Evolutionary conservation across 2,888 invertebrate genomes (phyloP), one percentile per base, ranked within the genome.

Genomic region (Oscheius sp.): DNA sequence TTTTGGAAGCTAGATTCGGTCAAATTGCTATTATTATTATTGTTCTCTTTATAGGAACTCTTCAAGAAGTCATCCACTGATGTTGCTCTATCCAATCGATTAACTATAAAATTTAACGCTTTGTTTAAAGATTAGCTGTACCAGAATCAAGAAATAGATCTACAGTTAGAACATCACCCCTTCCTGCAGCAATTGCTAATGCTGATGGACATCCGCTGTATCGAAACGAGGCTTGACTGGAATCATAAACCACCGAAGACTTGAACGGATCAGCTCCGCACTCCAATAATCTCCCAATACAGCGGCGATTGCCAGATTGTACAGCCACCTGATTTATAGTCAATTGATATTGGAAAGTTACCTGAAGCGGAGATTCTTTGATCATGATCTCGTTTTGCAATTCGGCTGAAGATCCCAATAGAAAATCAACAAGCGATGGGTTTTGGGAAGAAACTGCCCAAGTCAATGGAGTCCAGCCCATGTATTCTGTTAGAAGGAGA

Each of bases 241-340:
- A 71, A 53, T 79, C 76, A 52, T 79, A 79, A 52, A 65, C 29
- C 27, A 92, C 91, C 0, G 94, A 94, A 0, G 93, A 92, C 3
- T 93, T 90, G 88, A 94, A 95, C 0, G 94, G 93, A 85, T 94
- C 92, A 0, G 94, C 94, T 0, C 94, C 93, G 81, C 93, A 92
- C 0, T 92, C 91, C 52, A 95, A 87, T 33, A 95, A 89, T 33
- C 93, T 86, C 0, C 92, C 91, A 0, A 93, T 92, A 87, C 94
- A 90, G 80, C 94, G 93, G 48, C 91, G 87, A 80, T 82, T 71
- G 23, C 85, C 85, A 8, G 67, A 53, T 46, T 75, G 74, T 67
- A 74, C 52, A 8, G 79, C 73, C 10, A 79, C 61, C 74, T 74
- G 27, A 58, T 68, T 46, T 15, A 8, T 0, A 3, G 10, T 29